phyloP scores from a whole-genome alignment of 2,888 invertebrate species.

The Megamerina dolium region DNA sequence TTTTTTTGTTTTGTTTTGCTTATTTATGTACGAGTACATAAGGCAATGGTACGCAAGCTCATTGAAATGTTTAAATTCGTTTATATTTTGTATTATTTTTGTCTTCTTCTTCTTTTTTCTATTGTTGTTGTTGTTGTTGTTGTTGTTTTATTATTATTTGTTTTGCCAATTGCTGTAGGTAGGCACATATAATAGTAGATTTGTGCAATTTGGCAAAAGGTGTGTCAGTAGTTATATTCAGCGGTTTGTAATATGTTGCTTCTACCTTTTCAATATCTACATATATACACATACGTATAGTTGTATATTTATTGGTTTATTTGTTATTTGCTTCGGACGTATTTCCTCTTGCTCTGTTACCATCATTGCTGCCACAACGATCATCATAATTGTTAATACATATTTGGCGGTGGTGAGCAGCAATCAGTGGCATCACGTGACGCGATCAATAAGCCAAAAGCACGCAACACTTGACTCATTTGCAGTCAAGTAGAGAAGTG shows the following conservation, averaged over 20 bases:
- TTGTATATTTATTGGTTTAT: conserved; percentile 9
- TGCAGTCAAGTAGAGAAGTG: conserved; percentile 29
- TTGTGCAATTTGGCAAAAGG: conserved; percentile 26
- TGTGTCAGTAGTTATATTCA: conserved; percentile 44
- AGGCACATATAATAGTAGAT: too few species aligned
- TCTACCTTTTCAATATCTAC: too few species aligned
- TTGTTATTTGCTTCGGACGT: conserved; percentile 15
- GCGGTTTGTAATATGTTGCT: too few species aligned
- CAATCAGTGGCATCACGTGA: conserved; percentile 30
- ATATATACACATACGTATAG: too few species aligned
- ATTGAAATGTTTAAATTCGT: conserved; percentile 24
- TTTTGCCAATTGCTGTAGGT: background rate
- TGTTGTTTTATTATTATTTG: background rate
- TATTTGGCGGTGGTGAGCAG: background rate
- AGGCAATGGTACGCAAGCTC: conserved; percentile 8
- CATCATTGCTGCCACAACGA: too few species aligned
- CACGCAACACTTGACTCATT: conserved; percentile 31
- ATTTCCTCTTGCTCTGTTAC: conserved; percentile 1
- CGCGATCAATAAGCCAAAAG: conserved; percentile 40
- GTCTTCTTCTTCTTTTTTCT: conserved; percentile 12
- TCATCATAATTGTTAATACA: too few species aligned
- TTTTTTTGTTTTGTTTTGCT: background rate
- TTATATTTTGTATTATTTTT: conserved; percentile 17
- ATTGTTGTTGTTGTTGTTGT: background rate
- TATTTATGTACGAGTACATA: background rate